Percentiles rank a stretch among this genome's conserved stretches.
Evolutionary conservation across 35 echinoderm and acorn worm genomes (phyloP).

Genomic region (Patiria miniata): DNA sequence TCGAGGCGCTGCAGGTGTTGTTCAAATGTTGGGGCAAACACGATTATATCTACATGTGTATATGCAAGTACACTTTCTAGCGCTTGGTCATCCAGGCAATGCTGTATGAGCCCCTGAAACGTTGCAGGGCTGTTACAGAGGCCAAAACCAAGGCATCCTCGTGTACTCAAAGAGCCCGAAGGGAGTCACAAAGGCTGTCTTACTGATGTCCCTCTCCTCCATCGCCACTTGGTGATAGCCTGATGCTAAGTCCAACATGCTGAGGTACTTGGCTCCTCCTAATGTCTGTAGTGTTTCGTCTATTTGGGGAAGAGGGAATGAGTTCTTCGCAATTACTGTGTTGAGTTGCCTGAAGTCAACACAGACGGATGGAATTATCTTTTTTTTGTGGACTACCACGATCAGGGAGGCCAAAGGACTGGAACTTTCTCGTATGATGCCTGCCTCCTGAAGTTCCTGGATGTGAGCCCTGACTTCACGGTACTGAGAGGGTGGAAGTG

Average conservation of each 20-base stretch:
- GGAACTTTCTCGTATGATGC: slow-evolving; percentile 36
- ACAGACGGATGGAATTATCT: slow-evolving; percentile 27
- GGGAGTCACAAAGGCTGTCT: background rate
- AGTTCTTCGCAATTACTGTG: too few species aligned
- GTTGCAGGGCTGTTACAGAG: too few species aligned
- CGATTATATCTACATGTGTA: background rate
- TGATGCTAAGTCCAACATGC: slow-evolving; percentile 54
- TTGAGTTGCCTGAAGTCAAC: too few species aligned
- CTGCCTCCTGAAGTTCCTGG: slow-evolving; percentile 39
- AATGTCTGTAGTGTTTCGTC: too few species aligned
- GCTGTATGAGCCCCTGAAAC: too few species aligned
- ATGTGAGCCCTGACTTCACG: slow-evolving; percentile 53
- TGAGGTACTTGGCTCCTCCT: too few species aligned
- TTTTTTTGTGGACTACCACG: slow-evolving; percentile 60
- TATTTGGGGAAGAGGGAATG: too few species aligned
- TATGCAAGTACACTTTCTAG: background rate
- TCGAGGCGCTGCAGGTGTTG: background rate
- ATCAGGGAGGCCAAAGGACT: slow-evolving; percentile 64
- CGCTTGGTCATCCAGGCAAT: too few species aligned
- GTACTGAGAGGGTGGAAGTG: slow-evolving; percentile 58
- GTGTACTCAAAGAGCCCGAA: too few species aligned
- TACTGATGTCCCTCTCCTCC: slow-evolving; percentile 29
- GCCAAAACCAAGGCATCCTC: too few species aligned
- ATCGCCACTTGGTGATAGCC: slow-evolving; percentile 84
- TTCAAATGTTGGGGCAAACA: background rate